These are phyloP conservation scores for Ptilonorhynchus violaceus DNA, from an alignment of 2,113 vertebrate genomes.

Conservation along the genomic window DNA sequence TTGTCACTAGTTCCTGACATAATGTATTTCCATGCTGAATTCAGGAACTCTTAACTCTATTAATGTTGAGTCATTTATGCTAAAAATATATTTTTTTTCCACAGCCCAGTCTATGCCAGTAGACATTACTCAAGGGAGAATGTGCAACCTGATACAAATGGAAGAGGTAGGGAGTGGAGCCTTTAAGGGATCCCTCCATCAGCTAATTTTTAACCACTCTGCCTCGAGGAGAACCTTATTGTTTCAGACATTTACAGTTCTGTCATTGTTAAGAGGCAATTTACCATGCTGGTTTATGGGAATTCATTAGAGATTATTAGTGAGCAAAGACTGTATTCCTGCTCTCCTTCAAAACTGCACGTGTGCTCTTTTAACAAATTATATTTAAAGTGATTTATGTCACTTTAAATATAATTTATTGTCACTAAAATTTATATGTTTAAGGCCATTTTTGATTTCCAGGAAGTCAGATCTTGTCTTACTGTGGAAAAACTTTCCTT, in stretches of 20 bases:
- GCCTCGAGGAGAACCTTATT: neutral
- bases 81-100: slow-evolving; percentile 27
- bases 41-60: slow-evolving; percentile 3
- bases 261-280: neutral
- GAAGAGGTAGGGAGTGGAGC: neutral
- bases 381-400: neutral
- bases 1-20: slow-evolving; percentile 31
- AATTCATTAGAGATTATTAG: neutral
- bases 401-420: no score
- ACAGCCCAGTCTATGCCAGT: neutral
- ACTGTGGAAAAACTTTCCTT: neutral
- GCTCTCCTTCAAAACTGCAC: neutral
- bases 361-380: neutral
- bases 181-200: neutral
- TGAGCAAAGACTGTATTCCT: neutral
- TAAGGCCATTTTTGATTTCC: neutral
- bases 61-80: neutral
- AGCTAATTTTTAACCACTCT: neutral
- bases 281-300: neutral
- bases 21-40: slow-evolving; percentile 42
- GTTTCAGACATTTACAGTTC: neutral
- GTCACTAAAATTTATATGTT: no score
- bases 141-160: neutral
- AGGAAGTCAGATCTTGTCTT: neutral
- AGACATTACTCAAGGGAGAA: slow-evolving; percentile 2